Evolutionary conservation across 2,888 invertebrate genomes (phyloP), one percentile per base, ranked within the genome.

Genomic region (Leptinotarsa tumamoca): DNA sequence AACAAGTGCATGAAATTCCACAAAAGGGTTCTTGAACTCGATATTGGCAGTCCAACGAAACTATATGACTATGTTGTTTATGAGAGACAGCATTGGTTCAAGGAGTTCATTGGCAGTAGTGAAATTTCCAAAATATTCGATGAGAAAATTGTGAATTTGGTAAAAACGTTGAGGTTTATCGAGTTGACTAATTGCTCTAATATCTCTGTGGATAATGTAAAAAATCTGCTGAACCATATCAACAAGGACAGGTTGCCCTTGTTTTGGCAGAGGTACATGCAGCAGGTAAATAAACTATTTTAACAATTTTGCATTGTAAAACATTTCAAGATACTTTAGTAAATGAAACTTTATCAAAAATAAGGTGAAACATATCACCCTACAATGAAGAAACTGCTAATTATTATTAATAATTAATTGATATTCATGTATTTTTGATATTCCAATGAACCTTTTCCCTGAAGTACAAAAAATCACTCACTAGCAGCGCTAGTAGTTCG

Each of bases 41-140:
- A 85, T 76, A 67, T 87, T 52, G 78, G 79, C 56, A 83, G 86
- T 79, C 81, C 86, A 43, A 79, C 80, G 49, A 83, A 84, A 7
- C 76, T 88, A 49, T 88, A 84, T 80, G 83, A 86, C 79, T 87
- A 84, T 80, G 84, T 85, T 69, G 80, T 86, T 74, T 85, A 84
- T 76, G 84, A 84, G 72, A 84, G 84, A 18, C 75, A 82, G 52
- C 87, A 88, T 80, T 89, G 89, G 89, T 80, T 89, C 74, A 76
- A 83, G 70, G 81, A 86, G 71, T 73, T 86, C 58, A 75, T 88
- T 49, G 80, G 82, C 74, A 74, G 79, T 76, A 75, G 81, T 61
- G 72, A 74, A n/a, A 70, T 77, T 73, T 43, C 73, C 23, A 70
- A 77, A 74, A 73, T 76, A 73, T 79, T 84, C 71, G 75, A 79